These are phyloP conservation scores for Nasonia longicornis DNA, from an alignment of 1,140 invertebrate species.

Conservation along the genomic window DNA sequence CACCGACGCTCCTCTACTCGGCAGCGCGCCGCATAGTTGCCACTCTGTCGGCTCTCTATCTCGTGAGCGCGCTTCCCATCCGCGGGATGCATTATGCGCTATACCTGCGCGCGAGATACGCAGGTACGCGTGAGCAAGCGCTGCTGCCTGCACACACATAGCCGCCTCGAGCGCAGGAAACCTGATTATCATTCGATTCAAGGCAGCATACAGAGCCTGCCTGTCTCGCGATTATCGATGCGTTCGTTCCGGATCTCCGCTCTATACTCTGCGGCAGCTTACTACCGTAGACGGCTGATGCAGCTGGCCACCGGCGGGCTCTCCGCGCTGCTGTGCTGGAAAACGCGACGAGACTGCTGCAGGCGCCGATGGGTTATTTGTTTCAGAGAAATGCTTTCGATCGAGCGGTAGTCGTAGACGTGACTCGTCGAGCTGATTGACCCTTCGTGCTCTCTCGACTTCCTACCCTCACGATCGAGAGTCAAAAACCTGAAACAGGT, in stretches of 20 bases:
- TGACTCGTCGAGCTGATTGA: neutral
- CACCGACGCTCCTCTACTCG: slow-evolving; percentile 31
- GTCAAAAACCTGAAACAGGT: slow-evolving; percentile 11
- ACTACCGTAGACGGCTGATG: neutral
- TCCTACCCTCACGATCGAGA: slow-evolving; percentile 6
- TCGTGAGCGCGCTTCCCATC: neutral
- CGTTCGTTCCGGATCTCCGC: slow-evolving; percentile 14
- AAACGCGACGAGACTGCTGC: neutral
- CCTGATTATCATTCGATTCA: slow-evolving; percentile 66
- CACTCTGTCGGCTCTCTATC: slow-evolving; percentile 28
- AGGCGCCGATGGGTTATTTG: neutral
- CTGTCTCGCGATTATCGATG: slow-evolving; percentile 37
- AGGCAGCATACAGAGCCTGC: slow-evolving; percentile 55
- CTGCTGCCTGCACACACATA: neutral
- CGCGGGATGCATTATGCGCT: neutral
- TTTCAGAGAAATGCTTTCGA: neutral
- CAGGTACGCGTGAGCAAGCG: slow-evolving; percentile 11
- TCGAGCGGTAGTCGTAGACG: neutral
- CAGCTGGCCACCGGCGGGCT: neutral
- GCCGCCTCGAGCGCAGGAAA: slow-evolving; percentile 49
- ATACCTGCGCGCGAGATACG: neutral
- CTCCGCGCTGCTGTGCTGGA: neutral
- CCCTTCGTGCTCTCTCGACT: neutral
- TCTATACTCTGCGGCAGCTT: neutral
- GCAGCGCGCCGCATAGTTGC: slow-evolving; percentile 12